Conservation (phyloP, 2,797 vertebrate genomes). For the Typhlichthys subterraneus region DNA sequence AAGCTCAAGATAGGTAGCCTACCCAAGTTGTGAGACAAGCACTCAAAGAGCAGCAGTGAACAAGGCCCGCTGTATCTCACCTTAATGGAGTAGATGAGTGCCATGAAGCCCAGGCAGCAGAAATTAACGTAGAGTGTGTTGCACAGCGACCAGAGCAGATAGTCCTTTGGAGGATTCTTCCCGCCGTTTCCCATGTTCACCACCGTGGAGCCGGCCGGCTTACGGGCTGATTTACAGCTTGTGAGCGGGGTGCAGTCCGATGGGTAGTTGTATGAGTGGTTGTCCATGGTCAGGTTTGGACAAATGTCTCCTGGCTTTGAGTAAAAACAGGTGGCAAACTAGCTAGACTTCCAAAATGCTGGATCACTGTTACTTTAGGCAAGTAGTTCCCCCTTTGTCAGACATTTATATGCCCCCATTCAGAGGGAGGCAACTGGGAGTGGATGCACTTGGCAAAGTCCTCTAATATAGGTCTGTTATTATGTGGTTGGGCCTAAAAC, state of each 20-base stretch:
- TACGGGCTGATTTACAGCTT: conserved; percentile 73
- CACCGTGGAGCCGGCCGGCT: conserved; percentile 72
- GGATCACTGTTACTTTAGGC: conserved; percentile 19
- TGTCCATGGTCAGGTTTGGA: conserved; percentile 69
- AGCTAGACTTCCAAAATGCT: conserved; percentile 18
- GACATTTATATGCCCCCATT: conserved; percentile 71
- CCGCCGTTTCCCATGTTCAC: conserved; percentile 73
- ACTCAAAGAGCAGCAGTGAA: neutral
- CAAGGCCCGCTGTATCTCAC: conserved; percentile 55
- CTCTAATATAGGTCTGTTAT: conserved; percentile 73
- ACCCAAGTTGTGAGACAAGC: neutral
- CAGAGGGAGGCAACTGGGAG: conserved; percentile 64
- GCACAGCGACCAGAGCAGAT: conserved; percentile 84
- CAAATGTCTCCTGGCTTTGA: neutral
- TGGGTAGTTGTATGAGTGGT: conserved; percentile 82
- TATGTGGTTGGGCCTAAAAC: conserved; percentile 71
- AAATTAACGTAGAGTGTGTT: conserved; percentile 86
- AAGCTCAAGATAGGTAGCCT: too few relatives aligned
- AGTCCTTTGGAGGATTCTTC: conserved; percentile 75
- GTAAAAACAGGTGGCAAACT: neutral
- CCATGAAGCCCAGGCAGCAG: conserved; percentile 86
- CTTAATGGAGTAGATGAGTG: conserved; percentile 85
- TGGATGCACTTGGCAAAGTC: conserved; percentile 55
- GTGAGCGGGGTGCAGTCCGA: conserved; percentile 82
- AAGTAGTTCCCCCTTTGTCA: conserved; percentile 34